phyloP scores from a whole-genome alignment of 2,888 invertebrate species.

The Tipula confusa region DNA sequence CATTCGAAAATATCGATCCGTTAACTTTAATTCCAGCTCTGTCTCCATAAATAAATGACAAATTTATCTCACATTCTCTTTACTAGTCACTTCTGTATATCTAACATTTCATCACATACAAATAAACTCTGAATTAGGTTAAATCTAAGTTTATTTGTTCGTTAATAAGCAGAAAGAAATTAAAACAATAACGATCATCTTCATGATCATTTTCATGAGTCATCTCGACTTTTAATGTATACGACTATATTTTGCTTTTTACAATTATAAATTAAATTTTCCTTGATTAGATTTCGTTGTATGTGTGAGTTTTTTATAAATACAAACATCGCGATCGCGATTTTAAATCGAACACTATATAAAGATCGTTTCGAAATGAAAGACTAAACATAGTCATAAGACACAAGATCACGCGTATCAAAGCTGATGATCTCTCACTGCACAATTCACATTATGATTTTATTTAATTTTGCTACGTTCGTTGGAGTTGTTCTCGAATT shows the following conservation, averaged over 20 bases:
- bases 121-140: not conserved
- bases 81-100: not conserved
- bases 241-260: not conserved
- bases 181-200: constrained; percentile 3
- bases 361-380: not conserved
- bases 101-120: not conserved
- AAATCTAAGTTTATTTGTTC: not conserved
- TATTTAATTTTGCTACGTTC: not conserved
- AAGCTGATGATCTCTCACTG: not conserved
- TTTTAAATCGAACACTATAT: not conserved
- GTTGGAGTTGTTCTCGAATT: not conserved
- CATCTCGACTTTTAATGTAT: not conserved
- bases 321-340: not conserved
- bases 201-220: not conserved
- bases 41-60: not conserved
- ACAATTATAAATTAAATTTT: not conserved
- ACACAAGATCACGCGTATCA: not conserved
- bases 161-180: not conserved
- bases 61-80: not conserved
- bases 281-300: not conserved
- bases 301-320: not conserved
- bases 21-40: not conserved
- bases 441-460: not conserved
- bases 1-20: not conserved
- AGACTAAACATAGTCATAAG: not conserved